Evolutionary conservation across 2,888 invertebrate species (phyloP).

Genomic region (Zaprionus obscuricornis): DNA sequence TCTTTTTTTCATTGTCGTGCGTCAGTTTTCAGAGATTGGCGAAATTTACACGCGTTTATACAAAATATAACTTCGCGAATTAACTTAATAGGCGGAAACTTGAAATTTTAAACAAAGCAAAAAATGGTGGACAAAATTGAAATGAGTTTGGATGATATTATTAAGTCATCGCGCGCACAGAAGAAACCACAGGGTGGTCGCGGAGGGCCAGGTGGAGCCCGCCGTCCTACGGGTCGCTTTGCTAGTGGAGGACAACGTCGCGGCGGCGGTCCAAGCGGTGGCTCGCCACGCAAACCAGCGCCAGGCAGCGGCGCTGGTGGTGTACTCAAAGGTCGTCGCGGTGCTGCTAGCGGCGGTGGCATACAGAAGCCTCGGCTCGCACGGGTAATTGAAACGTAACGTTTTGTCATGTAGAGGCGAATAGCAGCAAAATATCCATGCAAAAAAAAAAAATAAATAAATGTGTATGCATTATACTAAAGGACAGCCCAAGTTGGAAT

Average conservation of each 20-base stretch:
- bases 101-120: background rate
- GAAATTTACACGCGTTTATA: constrained; percentile 57
- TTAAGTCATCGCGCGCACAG: constrained; percentile 89
- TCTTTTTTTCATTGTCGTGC: constrained; percentile 52
- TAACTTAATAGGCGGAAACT: constrained; percentile 1
- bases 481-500: constrained; percentile 48
- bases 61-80: constrained; percentile 1
- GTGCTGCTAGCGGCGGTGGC: constrained; percentile 85
- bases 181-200: constrained; percentile 86
- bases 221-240: constrained; percentile 83
- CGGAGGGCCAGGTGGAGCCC: constrained; percentile 83
- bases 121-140: constrained; percentile 96
- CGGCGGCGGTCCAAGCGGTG: constrained; percentile 83
- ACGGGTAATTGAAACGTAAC: constrained; percentile 81
- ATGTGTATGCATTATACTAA: constrained; percentile 34
- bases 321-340: constrained; percentile 89
- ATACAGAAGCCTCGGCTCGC: constrained; percentile 85
- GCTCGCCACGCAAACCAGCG: constrained; percentile 77
- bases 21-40: constrained; percentile 52
- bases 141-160: constrained; percentile 98
- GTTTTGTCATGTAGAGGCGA: constrained; percentile 58
- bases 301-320: constrained; percentile 80
- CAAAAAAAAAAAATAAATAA: no score
- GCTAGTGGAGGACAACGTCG: constrained; percentile 83
- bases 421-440: constrained; percentile 63